These are phyloP conservation scores for Anastatus disparis DNA, from an alignment of 1,140 invertebrate genomes.

Conservation along the genomic window DNA sequence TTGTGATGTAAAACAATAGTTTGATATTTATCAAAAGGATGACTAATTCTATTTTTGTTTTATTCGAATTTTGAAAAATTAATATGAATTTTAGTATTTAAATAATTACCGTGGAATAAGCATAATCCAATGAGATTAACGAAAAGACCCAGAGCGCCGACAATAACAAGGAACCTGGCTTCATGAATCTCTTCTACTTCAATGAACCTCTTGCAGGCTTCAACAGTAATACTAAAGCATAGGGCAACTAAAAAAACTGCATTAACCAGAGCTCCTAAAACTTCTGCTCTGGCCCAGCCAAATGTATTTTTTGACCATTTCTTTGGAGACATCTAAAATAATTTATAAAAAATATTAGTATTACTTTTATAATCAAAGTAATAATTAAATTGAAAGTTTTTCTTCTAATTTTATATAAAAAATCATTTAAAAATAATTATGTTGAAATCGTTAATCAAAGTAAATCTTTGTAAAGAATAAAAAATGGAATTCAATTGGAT, in stretches of 20 bases:
- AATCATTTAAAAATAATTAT: no score
- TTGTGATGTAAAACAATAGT: no score
- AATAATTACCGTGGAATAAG: slow-evolving; percentile 80
- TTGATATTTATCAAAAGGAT: no score
- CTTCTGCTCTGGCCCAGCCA: slow-evolving; percentile 92
- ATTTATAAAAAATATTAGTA: slow-evolving; percentile 12
- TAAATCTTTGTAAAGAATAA: no score
- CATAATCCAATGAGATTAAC: slow-evolving; percentile 87
- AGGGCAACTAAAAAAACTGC: slow-evolving; percentile 93
- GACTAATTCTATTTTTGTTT: no score
- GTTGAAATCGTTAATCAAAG: no score
- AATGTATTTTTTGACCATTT: slow-evolving; percentile 97
- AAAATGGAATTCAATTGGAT: no score
- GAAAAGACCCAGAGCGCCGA: slow-evolving; percentile 82
- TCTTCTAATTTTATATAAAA: no score
- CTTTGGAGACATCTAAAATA: slow-evolving; percentile 88
- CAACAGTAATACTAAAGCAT: slow-evolving; percentile 92
- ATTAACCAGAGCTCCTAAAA: slow-evolving; percentile 92
- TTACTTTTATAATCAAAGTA: no score
- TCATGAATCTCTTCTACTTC: slow-evolving; percentile 86
- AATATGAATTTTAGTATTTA: no score
- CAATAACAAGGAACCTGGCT: slow-evolving; percentile 78
- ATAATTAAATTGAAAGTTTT: no score
- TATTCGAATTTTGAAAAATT: no score
- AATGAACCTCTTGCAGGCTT: slow-evolving; percentile 89